Base-by-base conservation (phyloP, 2,888 invertebrate genomes). In the Saturnia pavonia region DNA sequence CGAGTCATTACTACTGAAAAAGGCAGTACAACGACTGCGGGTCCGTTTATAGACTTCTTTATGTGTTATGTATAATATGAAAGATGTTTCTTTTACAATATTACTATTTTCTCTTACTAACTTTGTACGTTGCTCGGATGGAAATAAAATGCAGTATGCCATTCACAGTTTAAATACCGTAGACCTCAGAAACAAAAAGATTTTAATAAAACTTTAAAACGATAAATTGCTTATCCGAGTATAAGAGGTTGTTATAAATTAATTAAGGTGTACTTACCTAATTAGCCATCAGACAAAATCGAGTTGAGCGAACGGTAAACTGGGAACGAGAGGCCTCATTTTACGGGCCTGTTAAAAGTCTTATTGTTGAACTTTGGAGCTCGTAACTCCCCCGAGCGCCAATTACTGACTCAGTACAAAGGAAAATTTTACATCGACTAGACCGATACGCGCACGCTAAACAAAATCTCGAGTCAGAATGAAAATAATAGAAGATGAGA, bases 341-440 rank as follows among this genome's bases (percentile, higher is more conserved):
- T 89, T 85, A 89, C 82, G 82, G 78, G 74, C 78, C 82, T 84
- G 85, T 86, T 85, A 87, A n/a, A 82, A 87, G 81, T 82, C 84
- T 85, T 85, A 84, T 85, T 86, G 88, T 84, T 83, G 80, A 88
- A 88, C 82, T 88, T 88, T 79, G 76, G 72, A 78, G 79, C 78
- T 82, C 81, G 78, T 84, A 81, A 84, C 82, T 84, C 75, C 76
- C 63, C 42, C 74, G 74, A 77, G 73, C 74, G 75, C 78, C 76
- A 80, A 82, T 84, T 84, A 83, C 76, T 78, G 80, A 76, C 77
- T 79, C 65, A 43, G 73, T 74, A 72, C 77, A 74, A 76, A 75
- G 71, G 75, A 6, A 72, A 66, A 78, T 75, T 77, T 76, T 71
- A 76, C 71, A 74, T 74, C 79, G 73, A 75, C 72, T 67, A 67